Evolutionary conservation across 2,888 invertebrate genomes (phyloP).

Genomic region (Nesidiocoris tenuis): DNA sequence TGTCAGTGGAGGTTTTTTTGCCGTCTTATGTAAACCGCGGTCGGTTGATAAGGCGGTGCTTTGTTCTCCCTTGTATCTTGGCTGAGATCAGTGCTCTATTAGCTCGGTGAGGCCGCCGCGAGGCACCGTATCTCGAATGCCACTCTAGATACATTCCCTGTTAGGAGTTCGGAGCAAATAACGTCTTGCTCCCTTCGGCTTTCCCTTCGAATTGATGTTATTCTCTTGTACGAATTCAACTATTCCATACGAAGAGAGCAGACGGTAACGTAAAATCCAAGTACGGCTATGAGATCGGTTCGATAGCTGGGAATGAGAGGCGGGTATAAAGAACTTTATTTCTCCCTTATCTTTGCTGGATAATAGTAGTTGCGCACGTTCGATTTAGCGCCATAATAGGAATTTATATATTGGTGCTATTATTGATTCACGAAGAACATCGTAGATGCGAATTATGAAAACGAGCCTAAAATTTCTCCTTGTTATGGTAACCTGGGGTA

Average conservation of each 20-base stretch:
- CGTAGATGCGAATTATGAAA: too few relatives aligned
- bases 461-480: too few relatives aligned
- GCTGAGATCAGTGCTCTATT: constrained; percentile 19
- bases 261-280: background rate
- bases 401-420: too few relatives aligned
- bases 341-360: too few relatives aligned
- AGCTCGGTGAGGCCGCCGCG: background rate
- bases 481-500: too few relatives aligned
- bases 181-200: background rate
- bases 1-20: constrained; percentile 13
- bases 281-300: background rate
- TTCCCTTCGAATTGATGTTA: background rate
- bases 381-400: too few relatives aligned
- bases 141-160: background rate
- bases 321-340: too few relatives aligned
- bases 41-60: constrained; percentile 14
- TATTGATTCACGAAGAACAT: too few relatives aligned
- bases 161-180: background rate
- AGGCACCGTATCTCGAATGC: background rate
- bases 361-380: too few relatives aligned
- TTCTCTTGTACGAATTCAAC: background rate
- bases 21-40: constrained; percentile 12
- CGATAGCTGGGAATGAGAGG: background rate
- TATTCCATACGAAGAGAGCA: background rate
- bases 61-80: constrained; percentile 10